Conservation (phyloP, 2,113 vertebrate species). For the Progne subis region DNA sequence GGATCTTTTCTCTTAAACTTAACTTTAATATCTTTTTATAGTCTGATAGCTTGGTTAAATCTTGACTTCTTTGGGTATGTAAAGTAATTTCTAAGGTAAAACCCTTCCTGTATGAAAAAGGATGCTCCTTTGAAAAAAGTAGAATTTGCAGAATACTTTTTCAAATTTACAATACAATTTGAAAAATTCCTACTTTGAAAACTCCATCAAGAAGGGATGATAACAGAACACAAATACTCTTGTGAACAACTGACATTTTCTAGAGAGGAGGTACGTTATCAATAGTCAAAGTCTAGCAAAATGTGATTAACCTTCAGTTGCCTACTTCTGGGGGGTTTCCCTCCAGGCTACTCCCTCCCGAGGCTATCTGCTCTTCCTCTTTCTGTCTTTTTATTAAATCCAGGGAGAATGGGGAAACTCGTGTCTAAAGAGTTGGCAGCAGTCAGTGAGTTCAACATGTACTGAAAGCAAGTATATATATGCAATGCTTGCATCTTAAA, state of each 20-base stretch:
- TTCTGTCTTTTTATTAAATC: background rate
- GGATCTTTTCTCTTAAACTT: background rate
- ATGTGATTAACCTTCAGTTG: background rate
- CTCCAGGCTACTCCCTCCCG: background rate
- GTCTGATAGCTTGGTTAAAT: background rate
- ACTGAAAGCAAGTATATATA: background rate
- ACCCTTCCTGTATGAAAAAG: background rate
- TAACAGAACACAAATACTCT: conserved; percentile 21
- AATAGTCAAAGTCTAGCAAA: background rate
- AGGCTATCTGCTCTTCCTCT: background rate
- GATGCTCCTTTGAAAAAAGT: conserved; percentile 42
- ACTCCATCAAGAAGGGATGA: conserved; percentile 6
- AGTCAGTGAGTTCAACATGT: background rate
- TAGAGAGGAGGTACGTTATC: background rate
- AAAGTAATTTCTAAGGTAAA: conserved; percentile 37
- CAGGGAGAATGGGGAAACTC: background rate
- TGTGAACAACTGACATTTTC: background rate
- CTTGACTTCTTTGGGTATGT: background rate
- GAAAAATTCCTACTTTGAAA: conserved; percentile 30
- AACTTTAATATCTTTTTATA: background rate
- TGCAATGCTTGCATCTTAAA: background rate
- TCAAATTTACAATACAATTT: background rate
- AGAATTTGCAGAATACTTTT: conserved; percentile 45
- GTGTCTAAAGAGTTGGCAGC: background rate
- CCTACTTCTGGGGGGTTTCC: background rate